Percentiles rank a stretch among this genome's conserved stretches.
phyloP scores from a whole-genome alignment of 2,888 invertebrate species.

The Platerodrilus igneus region DNA sequence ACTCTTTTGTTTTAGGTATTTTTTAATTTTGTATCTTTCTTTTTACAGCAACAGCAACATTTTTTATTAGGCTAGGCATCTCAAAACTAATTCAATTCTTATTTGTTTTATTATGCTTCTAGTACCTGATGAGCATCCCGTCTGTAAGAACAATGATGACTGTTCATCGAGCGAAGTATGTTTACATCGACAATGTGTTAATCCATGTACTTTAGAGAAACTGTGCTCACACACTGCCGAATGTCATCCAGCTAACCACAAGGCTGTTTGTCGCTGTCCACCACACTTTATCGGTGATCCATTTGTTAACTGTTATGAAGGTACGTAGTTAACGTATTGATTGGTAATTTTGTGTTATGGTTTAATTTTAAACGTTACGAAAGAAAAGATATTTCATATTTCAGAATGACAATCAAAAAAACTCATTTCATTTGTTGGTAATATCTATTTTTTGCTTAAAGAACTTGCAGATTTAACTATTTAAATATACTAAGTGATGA shows the following conservation, averaged over 20 bases:
- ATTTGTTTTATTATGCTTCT: constrained; percentile 25
- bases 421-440: not conserved
- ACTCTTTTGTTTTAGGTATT: constrained; percentile 17
- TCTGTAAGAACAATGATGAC: constrained; percentile 68
- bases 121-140: constrained; percentile 50
- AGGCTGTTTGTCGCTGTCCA: constrained; percentile 72
- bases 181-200: constrained; percentile 67
- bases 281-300: constrained; percentile 73
- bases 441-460: no score
- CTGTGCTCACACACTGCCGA: constrained; percentile 76
- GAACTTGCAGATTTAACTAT: no score
- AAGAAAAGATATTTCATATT: not conserved
- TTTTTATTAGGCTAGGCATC: no score
- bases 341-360: not conserved
- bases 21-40: no score
- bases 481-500: no score
- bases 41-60: constrained; percentile 22
- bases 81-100: constrained; percentile 9
- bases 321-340: constrained; percentile 38
- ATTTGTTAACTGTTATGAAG: constrained; percentile 66
- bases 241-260: constrained; percentile 71
- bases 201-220: constrained; percentile 65
- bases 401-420: not conserved
- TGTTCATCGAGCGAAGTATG: constrained; percentile 71
- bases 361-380: not conserved